phyloP scores from a whole-genome alignment of 2,113 vertebrate genomes.

The Crotalus helleri region DNA sequence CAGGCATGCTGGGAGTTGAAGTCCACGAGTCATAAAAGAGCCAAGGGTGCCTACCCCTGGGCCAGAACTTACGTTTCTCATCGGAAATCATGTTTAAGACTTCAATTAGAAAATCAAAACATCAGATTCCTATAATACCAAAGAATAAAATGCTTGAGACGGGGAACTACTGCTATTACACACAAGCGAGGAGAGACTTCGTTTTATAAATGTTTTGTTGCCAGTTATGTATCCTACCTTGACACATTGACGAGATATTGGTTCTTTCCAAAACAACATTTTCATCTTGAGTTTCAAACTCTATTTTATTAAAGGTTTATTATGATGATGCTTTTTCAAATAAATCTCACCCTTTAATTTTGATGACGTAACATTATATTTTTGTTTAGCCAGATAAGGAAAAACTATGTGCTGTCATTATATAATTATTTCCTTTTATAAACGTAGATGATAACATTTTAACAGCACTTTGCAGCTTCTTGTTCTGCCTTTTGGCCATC shows the following conservation, averaged over 20 bases:
- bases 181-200: too few relatives aligned
- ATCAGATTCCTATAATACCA: not conserved
- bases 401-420: not conserved
- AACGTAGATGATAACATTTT: not conserved
- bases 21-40: too few relatives aligned
- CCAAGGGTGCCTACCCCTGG: too few relatives aligned
- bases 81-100: not conserved
- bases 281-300: not conserved
- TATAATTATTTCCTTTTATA: not conserved
- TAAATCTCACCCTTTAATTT: not conserved
- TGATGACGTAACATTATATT: not conserved
- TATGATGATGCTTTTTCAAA: not conserved
- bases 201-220: not conserved
- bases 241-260: not conserved
- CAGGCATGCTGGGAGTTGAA: too few relatives aligned
- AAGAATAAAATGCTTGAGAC: too few relatives aligned
- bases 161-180: not conserved
- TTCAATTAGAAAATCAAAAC: not conserved
- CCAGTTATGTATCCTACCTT: not conserved
- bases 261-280: not conserved
- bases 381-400: not conserved
- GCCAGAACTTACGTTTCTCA: not conserved
- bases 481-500: not conserved
- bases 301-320: not conserved
- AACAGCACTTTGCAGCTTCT: not conserved